Evolutionary conservation across 2,797 vertebrate species (phyloP).

Genomic region (Neoniphon sammara): DNA sequence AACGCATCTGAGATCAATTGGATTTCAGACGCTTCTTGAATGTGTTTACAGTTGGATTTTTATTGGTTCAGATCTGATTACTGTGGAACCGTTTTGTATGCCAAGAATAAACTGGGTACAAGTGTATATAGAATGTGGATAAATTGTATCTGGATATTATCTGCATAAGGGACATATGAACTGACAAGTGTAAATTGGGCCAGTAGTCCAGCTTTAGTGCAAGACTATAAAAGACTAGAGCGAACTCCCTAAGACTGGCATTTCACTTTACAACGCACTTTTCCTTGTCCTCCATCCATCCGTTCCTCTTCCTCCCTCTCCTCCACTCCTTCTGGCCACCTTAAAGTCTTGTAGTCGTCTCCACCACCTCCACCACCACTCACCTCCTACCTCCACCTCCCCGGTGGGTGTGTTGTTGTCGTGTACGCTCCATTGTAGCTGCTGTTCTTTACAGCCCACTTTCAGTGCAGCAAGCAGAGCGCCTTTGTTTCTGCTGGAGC

Average conservation of each 20-base stretch:
- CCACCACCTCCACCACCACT: background rate
- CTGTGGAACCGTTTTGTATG: too few relatives aligned
- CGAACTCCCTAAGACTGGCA: conserved; percentile 2
- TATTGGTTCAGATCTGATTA: too few relatives aligned
- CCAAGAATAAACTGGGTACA: too few relatives aligned
- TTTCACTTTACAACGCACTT: background rate
- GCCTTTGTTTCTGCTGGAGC: conserved; percentile 68
- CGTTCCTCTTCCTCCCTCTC: background rate
- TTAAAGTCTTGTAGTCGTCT: conserved; percentile 15
- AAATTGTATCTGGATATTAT: too few relatives aligned
- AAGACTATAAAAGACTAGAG: background rate
- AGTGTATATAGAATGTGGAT: too few relatives aligned
- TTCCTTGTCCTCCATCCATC: background rate
- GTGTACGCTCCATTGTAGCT: conserved; percentile 51
- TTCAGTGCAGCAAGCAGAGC: conserved; percentile 50
- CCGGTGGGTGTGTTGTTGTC: conserved; percentile 35
- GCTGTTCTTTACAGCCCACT: conserved; percentile 62
- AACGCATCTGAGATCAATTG: too few relatives aligned
- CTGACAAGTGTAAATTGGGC: too few relatives aligned
- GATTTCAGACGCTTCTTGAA: too few relatives aligned
- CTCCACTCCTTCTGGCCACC: conserved; percentile 8
- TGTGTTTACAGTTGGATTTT: too few relatives aligned
- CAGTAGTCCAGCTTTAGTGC: conserved; percentile 24
- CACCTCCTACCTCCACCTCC: conserved; percentile 7
- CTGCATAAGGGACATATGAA: too few relatives aligned